Percentiles rank a stretch among this genome's conserved stretches.
These are phyloP conservation scores for Rhinogobius similis DNA, from an alignment of 2,113 vertebrate species.

Conservation along the genomic window DNA sequence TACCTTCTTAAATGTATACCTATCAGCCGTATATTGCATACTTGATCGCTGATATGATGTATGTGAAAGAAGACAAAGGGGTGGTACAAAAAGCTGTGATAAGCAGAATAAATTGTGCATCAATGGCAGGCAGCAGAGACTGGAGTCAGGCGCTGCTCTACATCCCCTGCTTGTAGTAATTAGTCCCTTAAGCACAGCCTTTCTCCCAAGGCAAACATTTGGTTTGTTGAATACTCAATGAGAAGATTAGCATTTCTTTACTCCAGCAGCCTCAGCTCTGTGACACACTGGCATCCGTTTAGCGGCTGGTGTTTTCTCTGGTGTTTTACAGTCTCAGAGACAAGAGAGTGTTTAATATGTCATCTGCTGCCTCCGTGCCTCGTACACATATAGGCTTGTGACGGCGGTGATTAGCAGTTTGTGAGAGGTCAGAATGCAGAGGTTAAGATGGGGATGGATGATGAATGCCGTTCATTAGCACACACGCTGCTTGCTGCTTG, in stretches of 20 bases:
- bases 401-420: conserved; percentile 56
- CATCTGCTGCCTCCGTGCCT: conserved; percentile 50
- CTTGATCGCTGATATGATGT: conserved; percentile 14
- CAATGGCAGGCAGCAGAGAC: conserved; percentile 29
- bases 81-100: conserved; percentile 19
- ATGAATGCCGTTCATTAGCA: conserved; percentile 77
- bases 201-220: conserved; percentile 72
- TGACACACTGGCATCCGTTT: conserved; percentile 25
- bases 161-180: conserved; percentile 67
- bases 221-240: conserved; percentile 75
- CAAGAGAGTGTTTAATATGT: conserved; percentile 67
- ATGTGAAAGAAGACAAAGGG: conserved; percentile 21
- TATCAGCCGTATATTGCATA: neutral
- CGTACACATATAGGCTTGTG: conserved; percentile 34
- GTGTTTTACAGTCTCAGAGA: conserved; percentile 45
- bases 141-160: conserved; percentile 46
- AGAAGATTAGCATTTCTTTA: conserved; percentile 73
- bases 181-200: conserved; percentile 66
- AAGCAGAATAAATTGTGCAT: conserved; percentile 2
- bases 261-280: conserved; percentile 38
- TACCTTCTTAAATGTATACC: neutral
- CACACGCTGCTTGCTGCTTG: conserved; percentile 34
- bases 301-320: conserved; percentile 37
- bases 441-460: conserved; percentile 62
- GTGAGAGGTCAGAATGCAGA: conserved; percentile 56